Base-by-base conservation (phyloP, 1,140 invertebrate genomes). In the Dryas iulia region DNA sequence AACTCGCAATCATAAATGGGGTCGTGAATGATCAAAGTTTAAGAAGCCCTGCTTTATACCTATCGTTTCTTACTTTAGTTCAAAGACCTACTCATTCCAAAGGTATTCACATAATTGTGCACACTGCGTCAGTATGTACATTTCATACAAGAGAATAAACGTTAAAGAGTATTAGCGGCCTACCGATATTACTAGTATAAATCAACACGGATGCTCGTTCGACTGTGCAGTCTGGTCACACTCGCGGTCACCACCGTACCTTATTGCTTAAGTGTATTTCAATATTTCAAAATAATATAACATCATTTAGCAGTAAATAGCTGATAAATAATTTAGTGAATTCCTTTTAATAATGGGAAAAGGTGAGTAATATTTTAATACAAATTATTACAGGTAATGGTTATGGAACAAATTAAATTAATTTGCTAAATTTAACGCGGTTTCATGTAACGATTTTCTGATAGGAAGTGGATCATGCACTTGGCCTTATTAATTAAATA, bases 321-420 rank as follows among this genome's bases (percentile, higher is more conserved):
- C 39, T 21, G 1, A 47, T 47, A 47, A 7, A 0, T 47, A 47
- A 3, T 21, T 6, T 12, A 64, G 62, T 65, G 57, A 23, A 3
- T 23, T 24, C 33, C 18, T 0, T 58, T 0, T 24, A n/a, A 39
- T 59, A 68, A 77, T 74, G 72, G 69, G 59, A 21, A 73, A 73
- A 71, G 63, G 76, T 76, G 39, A 78, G 74, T 72, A 63, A 47
- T 21, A 47, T 47, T 47, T 47, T 18, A 47, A 47, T 18, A 0
- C 8, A 47, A 7, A 2, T 5, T 35, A n/a, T 35, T n/a, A n/a
- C n/a, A n/a, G n/a, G n/a, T n/a, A n/a, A n/a, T n/a, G n/a, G n/a
- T n/a, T n/a, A n/a, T n/a, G n/a, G n/a, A n/a, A n/a, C n/a, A n/a
- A n/a, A n/a, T n/a, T n/a, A n/a, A n/a, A n/a, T n/a, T n/a, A n/a